Base-by-base conservation (phyloP, 2,113 vertebrate genomes). In the Eubucco bourcierii region DNA sequence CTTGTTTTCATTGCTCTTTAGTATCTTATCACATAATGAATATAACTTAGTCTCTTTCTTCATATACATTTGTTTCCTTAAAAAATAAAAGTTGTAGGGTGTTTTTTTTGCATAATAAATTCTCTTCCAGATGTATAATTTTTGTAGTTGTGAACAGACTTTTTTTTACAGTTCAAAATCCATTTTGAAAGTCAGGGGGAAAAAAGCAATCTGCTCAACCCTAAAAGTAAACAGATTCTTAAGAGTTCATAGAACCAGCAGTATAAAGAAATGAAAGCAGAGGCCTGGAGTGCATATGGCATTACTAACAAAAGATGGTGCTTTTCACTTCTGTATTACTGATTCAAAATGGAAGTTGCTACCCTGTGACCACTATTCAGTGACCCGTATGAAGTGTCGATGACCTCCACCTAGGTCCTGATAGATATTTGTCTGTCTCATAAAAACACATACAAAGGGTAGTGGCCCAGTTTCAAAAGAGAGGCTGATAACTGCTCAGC, bases 401-500 rank as follows among this genome's bases (percentile, higher is more conserved):
- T 75, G 79, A 93, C 76, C 79, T 91, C 68, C 87, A 83, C 87
- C 93, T 91, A 71, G 41, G 25, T 92, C 65, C 68, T 84, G n/a
- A 68, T 60, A 83, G 89, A 47, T 87, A 93, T 68, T 53, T 90
- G 15, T 77, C 79, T 83, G 81, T 74, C 72, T 91, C 15, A 0
- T 50, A 60, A 82, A 73, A 84, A 55, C 39, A 80, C 77, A 63
- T 60, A 80, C 39, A 61, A 73, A 70, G 72, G 75, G 85, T 82
- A 91, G 55, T 59, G n/a, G 46, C 77, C 34, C 3, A 3, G 67
- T 73, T 94, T 84, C 81, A 68, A 86, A 82, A 75, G 29, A 71
- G 47, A 83, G 16, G 33, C 17, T 90, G 65, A 72, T 90, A 89
- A 78, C 76, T 72, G 37, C 41, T 80, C 31, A 75, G 44, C 27